phyloP scores from a whole-genome alignment of 1,140 invertebrate genomes.

The Anoplophora glabripennis region DNA sequence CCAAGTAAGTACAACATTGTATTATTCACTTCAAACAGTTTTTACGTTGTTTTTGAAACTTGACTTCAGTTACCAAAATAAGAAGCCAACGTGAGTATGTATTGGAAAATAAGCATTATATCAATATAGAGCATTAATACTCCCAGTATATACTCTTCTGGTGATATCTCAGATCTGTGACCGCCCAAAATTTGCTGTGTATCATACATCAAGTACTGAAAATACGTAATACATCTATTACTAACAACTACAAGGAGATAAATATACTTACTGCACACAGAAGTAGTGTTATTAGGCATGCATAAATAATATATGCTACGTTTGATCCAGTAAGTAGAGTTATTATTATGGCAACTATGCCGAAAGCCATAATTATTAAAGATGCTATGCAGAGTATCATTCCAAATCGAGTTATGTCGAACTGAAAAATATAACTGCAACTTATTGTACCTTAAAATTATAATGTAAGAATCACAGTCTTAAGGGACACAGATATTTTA shows the following conservation, averaged over 20 bases:
- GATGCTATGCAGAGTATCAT: slow-evolving; percentile 24
- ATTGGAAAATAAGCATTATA: slow-evolving; percentile 38
- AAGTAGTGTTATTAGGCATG: slow-evolving; percentile 13
- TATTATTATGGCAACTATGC: slow-evolving; percentile 27
- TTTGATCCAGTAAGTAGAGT: slow-evolving; percentile 11
- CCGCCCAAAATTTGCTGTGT: slow-evolving; percentile 39
- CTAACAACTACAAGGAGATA: neutral
- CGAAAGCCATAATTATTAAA: slow-evolving; percentile 27
- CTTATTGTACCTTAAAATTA: too few relatives aligned
- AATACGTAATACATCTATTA: neutral
- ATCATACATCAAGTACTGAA: slow-evolving; percentile 34
- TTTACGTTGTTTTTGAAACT: too few relatives aligned
- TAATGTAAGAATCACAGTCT: too few relatives aligned
- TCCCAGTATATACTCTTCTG: slow-evolving; percentile 40
- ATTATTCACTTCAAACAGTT: too few relatives aligned
- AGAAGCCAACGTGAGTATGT: slow-evolving; percentile 10
- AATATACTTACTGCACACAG: slow-evolving; percentile 6
- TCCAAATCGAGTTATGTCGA: slow-evolving; percentile 34
- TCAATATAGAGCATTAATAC: slow-evolving; percentile 37
- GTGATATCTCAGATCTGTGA: slow-evolving; percentile 30
- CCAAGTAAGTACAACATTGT: too few relatives aligned
- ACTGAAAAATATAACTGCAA: neutral
- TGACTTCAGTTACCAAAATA: too few relatives aligned
- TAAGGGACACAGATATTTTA: too few relatives aligned
- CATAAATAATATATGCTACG: slow-evolving; percentile 23